phyloP scores from a whole-genome alignment of 1,140 invertebrate genomes.

The Drosophila truncata region DNA sequence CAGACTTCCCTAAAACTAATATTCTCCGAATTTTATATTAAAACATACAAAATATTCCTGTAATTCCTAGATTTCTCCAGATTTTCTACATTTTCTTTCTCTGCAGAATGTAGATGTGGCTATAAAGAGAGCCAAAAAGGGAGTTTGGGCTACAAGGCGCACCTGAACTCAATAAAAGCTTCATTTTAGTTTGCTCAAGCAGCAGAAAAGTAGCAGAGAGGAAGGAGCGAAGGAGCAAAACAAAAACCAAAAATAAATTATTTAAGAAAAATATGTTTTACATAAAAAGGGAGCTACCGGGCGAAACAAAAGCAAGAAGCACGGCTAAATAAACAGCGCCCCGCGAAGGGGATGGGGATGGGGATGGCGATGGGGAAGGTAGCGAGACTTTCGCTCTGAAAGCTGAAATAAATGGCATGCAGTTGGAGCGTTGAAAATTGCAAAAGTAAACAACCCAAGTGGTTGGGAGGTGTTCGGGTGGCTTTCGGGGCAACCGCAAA shows the following conservation, averaged over 20 bases:
- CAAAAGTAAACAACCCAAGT: conserved; percentile 75
- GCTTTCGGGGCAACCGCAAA: conserved; percentile 29
- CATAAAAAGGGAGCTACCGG: conserved; percentile 69
- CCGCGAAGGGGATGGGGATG: background rate
- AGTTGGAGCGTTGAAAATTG: conserved; percentile 81
- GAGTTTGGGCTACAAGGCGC: conserved; percentile 31
- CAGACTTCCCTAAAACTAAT: too few relatives aligned
- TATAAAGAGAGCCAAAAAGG: conserved; percentile 13
- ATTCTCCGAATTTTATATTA: too few relatives aligned
- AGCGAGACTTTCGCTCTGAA: conserved; percentile 23
- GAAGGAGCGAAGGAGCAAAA: conserved; percentile 33
- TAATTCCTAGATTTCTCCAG: background rate
- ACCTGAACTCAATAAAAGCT: conserved; percentile 84
- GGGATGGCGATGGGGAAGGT: background rate
- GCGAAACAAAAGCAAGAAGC: conserved; percentile 39
- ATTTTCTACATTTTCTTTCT: background rate
- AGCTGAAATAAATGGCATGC: conserved; percentile 79
- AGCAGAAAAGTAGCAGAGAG: conserved; percentile 69
- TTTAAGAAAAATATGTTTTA: conserved; percentile 84
- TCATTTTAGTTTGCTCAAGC: conserved; percentile 81
- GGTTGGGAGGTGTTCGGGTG: background rate
- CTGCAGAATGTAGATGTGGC: conserved; percentile 10
- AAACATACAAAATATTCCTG: too few relatives aligned
- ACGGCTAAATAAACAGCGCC: conserved; percentile 30
- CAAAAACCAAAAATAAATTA: conserved; percentile 77